Evolutionary conservation across 2,888 invertebrate genomes (phyloP).

Genomic region (Tenthredo amoena): DNA sequence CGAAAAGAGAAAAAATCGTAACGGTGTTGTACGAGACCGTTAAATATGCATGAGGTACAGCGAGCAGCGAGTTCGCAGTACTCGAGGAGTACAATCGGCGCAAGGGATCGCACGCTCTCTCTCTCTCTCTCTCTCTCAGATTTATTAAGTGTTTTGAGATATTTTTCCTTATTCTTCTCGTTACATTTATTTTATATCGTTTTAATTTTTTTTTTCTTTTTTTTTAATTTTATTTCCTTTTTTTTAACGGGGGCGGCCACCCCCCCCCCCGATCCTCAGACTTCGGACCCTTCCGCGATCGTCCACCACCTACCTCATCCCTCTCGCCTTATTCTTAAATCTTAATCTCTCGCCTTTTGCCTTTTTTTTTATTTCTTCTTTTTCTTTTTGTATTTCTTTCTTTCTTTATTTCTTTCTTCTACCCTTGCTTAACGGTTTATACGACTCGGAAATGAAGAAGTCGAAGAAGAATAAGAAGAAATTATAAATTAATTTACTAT

Average conservation of each 20-base stretch:
- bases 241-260: constrained; percentile 6
- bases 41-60: constrained; percentile 46
- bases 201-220: not conserved
- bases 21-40: constrained; percentile 45
- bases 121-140: not conserved
- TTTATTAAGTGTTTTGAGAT: constrained; percentile 44
- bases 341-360: constrained; percentile 2
- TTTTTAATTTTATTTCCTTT: not conserved
- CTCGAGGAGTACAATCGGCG: constrained; percentile 41
- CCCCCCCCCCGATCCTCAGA: not conserved
- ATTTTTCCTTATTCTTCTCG: not conserved
- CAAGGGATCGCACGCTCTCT: not conserved
- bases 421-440: not conserved
- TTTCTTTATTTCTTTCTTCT: not conserved
- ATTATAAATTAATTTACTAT: not conserved
- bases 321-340: not conserved
- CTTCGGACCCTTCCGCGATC: not conserved
- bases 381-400: not conserved
- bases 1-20: not conserved
- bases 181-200: not conserved
- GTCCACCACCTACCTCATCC: not conserved
- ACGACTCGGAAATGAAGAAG: not conserved
- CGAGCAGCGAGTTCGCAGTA: constrained; percentile 25
- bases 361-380: not conserved
- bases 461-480: not conserved